Percentiles rank a stretch among this genome's conserved stretches.
phyloP scores from a whole-genome alignment of 2,797 vertebrate species.

The Periparus ater region DNA sequence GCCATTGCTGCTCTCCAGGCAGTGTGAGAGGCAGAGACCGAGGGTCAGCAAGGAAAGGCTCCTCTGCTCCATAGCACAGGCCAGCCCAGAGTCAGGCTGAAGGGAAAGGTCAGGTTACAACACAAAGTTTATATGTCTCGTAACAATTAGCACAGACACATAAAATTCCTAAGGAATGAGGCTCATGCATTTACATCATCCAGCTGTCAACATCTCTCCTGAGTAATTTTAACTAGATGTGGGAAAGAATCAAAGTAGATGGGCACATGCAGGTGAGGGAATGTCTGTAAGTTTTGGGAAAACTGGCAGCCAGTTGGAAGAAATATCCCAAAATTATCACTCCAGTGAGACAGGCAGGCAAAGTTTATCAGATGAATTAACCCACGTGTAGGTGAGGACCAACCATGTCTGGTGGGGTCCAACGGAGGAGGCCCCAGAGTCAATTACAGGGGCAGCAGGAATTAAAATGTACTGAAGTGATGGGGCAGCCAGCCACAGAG shows the following conservation, averaged over 20 bases:
- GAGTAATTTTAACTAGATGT: background rate
- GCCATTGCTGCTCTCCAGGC: accelerated
- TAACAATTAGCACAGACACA: background rate
- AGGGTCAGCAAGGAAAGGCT: background rate
- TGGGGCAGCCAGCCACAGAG: background rate
- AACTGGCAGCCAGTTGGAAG: background rate
- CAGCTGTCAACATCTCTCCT: background rate
- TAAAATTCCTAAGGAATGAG: background rate
- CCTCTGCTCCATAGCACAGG: background rate
- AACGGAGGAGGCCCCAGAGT: background rate
- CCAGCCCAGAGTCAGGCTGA: background rate
- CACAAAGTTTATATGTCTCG: accelerated
- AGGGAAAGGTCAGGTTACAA: background rate
- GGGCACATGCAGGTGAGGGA: background rate
- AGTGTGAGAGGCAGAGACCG: background rate
- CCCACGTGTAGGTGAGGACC: background rate
- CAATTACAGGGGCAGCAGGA: background rate
- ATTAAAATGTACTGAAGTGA: background rate
- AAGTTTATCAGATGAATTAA: background rate
- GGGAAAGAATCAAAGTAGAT: background rate
- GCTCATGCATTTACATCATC: background rate
- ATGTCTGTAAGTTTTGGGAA: background rate
- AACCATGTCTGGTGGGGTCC: accelerated
- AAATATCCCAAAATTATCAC: background rate
- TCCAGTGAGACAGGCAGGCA: background rate